Conservation (phyloP, 2,888 invertebrate species). For the Taenaris catops region DNA sequence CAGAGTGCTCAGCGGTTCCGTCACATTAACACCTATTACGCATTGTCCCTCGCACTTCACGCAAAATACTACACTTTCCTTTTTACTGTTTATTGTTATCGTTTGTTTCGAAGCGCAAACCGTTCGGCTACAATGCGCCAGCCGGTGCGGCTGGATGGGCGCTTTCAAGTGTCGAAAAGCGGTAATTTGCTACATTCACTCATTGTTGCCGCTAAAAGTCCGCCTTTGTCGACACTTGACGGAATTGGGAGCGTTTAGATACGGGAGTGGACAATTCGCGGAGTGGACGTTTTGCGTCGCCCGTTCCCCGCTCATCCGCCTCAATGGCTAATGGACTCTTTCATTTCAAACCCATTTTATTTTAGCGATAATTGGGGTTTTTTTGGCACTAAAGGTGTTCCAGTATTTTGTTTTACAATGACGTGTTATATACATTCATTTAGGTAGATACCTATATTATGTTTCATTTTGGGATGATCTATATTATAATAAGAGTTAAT, state of each 20-base stretch:
- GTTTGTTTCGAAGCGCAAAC: constrained; percentile 76
- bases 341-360: constrained; percentile 16
- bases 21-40: constrained; percentile 74
- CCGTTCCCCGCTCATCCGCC: constrained; percentile 43
- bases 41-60: constrained; percentile 59
- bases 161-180: constrained; percentile 74
- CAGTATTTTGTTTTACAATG: no score
- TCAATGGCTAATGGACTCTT: constrained; percentile 19
- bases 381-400: constrained; percentile 2
- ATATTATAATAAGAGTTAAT: no score
- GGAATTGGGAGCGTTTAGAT: constrained; percentile 77
- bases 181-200: constrained; percentile 74
- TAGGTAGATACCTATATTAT: no score
- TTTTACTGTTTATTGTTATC: constrained; percentile 77
- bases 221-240: constrained; percentile 71
- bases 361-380: constrained; percentile 10
- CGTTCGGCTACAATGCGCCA: constrained; percentile 60
- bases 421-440: no score
- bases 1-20: constrained; percentile 58
- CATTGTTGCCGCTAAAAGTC: constrained; percentile 76
- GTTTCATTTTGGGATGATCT: no score
- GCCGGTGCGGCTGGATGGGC: constrained; percentile 61
- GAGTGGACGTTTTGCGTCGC: constrained; percentile 53
- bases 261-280: constrained; percentile 67
- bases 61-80: constrained; percentile 75